These are phyloP conservation scores for Chelonus formosanus DNA, from an alignment of 2,888 invertebrate genomes.

Conservation along the genomic window DNA sequence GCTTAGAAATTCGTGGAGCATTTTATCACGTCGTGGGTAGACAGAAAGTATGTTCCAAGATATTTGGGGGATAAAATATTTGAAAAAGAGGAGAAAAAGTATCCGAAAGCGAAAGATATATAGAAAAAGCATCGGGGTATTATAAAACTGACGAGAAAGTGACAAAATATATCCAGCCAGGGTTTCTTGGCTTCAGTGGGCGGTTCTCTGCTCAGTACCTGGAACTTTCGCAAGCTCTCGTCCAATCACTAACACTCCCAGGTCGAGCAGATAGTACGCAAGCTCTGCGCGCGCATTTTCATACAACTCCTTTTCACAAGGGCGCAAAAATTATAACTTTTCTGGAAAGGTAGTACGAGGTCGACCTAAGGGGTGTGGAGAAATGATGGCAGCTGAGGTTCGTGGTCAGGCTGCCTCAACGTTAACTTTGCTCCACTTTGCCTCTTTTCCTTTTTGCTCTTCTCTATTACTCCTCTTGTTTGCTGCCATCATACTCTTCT, in stretches of 20 bases:
- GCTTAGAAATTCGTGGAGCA: constrained; percentile 2
- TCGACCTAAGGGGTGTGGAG: constrained; percentile 22
- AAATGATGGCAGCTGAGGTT: constrained; percentile 32
- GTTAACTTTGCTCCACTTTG: constrained; percentile 49
- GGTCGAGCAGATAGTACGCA: constrained; percentile 26
- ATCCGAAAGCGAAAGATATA: neutral
- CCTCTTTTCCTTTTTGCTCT: constrained; percentile 33
- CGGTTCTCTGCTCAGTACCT: constrained; percentile 55
- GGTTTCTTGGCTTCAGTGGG: constrained; percentile 46
- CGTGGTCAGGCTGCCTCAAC: constrained; percentile 34
- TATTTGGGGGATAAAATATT: constrained; percentile 13
- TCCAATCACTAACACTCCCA: constrained; percentile 52
- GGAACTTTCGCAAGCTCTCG: constrained; percentile 58
- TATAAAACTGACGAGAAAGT: constrained; percentile 28
- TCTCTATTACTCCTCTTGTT: constrained; percentile 19
- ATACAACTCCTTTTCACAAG: constrained; percentile 20
- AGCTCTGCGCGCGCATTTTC: constrained; percentile 35
- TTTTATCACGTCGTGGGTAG: constrained; percentile 24
- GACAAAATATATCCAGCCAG: constrained; percentile 56
- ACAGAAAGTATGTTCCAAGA: constrained; percentile 18
- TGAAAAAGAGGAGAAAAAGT: constrained; percentile 4
- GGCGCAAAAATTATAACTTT: constrained; percentile 36
- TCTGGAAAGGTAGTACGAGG: constrained; percentile 14
- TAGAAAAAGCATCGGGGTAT: neutral
- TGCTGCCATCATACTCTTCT: constrained; percentile 23